Base-by-base conservation (phyloP, 2,888 invertebrate species). In the Parnassius orleans region DNA sequence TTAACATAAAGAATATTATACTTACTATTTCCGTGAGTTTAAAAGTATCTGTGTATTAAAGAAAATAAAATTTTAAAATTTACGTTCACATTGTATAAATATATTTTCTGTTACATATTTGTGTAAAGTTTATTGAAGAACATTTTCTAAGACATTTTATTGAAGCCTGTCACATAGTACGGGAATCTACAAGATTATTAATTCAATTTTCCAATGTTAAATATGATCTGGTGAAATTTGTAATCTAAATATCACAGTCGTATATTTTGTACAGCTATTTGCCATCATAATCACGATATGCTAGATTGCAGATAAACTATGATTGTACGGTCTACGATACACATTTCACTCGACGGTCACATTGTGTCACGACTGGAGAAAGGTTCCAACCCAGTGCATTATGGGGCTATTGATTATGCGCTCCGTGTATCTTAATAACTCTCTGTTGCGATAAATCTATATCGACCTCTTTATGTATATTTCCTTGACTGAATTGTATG, bases 351-450 rank as follows among this genome's bases (percentile, higher is more conserved):
- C 42, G 33, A 51, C 61, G 44, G 24, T 54, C 50, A 24, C 55
- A 61, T n/a, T 55, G 50, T 60, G 61, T 61, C 61, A 52, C 61
- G 55, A 61, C 51, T 50, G 56, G 61, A 56, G 61, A 61, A 61
- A 61, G 56, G 56, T 61, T 52, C 15, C 44, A 51, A 52, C 60
- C 51, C 51, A 44, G 51, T 51, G 52, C 56, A 61, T 56, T 54
- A 60, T 52, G 42, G 47, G 47, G 10, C 48, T 42, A 54, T 54
- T 61, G 55, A 61, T 61, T 56, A 44, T 60, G 47, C 53, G 43
- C 24, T 44, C 44, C 48, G 12, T 54, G 55, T 48, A 9, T 44
- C 55, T 51, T 55, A 46, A 56, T 51, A 44, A 50, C 51, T 33
- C 15, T 48, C 19, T 12, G 44, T 15, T 42, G 24, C 43, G 33